Percentiles rank a stretch among this genome's conserved stretches.
Evolutionary conservation across 2,797 vertebrate species (phyloP).

Genomic region (Jordanella pulchra): DNA sequence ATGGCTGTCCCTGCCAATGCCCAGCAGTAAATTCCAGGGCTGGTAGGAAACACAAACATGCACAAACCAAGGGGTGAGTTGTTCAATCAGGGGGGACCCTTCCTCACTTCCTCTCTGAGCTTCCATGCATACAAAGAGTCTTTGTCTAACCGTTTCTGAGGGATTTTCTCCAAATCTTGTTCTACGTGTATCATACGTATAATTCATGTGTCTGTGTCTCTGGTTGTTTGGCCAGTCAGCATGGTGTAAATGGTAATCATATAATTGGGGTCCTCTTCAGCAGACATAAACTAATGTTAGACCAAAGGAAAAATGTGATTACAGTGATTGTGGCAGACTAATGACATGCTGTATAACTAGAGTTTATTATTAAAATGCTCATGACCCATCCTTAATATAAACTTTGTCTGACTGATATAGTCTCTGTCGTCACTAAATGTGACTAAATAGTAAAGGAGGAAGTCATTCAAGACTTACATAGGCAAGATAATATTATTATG

Average conservation of each 20-base stretch:
- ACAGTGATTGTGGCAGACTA: constrained; percentile 74
- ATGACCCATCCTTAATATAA: constrained; percentile 63
- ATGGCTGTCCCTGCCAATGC: constrained; percentile 60
- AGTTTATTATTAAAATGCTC: constrained; percentile 72
- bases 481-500: constrained; percentile 5
- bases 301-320: constrained; percentile 77
- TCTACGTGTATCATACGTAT: constrained; percentile 46
- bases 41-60: constrained; percentile 85
- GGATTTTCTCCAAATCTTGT: constrained; percentile 41
- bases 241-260: constrained; percentile 70
- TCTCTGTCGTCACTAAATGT: constrained; percentile 27
- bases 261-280: constrained; percentile 74
- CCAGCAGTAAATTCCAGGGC: constrained; percentile 82
- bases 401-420: constrained; percentile 55
- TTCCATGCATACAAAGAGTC: constrained; percentile 52
- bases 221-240: constrained; percentile 63
- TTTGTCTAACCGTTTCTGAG: constrained; percentile 39
- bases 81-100: constrained; percentile 54
- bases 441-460: constrained; percentile 23
- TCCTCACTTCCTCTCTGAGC: constrained; percentile 41
- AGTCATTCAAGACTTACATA: constrained; percentile 1
- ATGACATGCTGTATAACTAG: constrained; percentile 72
- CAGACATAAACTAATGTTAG: constrained; percentile 71
- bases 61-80: constrained; percentile 53
- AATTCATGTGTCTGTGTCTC: constrained; percentile 46